phyloP scores from a whole-genome alignment of 37 sponge, comb jelly and placozoan species.

The Diacarnus erythraeanus region DNA sequence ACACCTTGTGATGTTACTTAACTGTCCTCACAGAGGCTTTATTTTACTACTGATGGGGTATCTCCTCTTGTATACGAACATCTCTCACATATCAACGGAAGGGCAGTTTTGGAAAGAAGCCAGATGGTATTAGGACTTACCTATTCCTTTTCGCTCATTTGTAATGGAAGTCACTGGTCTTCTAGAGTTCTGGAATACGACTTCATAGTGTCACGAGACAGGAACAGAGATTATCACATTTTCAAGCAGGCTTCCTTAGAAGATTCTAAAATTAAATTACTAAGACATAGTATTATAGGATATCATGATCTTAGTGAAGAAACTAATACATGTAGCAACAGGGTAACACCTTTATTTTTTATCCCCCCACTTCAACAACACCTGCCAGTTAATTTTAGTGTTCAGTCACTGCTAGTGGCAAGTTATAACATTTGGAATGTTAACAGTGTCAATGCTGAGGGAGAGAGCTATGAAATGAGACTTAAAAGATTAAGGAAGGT shows the following conservation, averaged over 20 bases:
- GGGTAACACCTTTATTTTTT: background rate
- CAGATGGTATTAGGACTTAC: conserved; percentile 20
- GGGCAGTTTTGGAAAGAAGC: background rate
- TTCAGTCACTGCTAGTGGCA: conserved; percentile 9
- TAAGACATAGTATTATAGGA: no score
- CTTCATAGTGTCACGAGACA: conserved; percentile 17
- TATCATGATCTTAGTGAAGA: background rate
- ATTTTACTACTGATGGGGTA: conserved; percentile 11
- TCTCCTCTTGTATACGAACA: background rate
- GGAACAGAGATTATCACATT: conserved; percentile 31
- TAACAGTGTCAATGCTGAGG: conserved; percentile 9
- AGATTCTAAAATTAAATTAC: background rate
- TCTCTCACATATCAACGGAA: background rate
- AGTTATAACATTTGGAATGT: conserved; percentile 80
- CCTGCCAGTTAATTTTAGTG: background rate
- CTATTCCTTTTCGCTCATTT: background rate
- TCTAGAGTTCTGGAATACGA: background rate
- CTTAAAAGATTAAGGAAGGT: conserved; percentile 52
- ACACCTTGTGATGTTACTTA: background rate
- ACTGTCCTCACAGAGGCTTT: conserved; percentile 7
- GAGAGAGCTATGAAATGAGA: conserved; percentile 23
- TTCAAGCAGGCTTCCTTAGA: conserved; percentile 12
- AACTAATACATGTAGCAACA: background rate
- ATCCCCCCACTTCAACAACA: no score
- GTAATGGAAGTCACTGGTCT: background rate